Evolutionary conservation across 2,113 vertebrate genomes (phyloP).

Genomic region (Prolemur simus): DNA sequence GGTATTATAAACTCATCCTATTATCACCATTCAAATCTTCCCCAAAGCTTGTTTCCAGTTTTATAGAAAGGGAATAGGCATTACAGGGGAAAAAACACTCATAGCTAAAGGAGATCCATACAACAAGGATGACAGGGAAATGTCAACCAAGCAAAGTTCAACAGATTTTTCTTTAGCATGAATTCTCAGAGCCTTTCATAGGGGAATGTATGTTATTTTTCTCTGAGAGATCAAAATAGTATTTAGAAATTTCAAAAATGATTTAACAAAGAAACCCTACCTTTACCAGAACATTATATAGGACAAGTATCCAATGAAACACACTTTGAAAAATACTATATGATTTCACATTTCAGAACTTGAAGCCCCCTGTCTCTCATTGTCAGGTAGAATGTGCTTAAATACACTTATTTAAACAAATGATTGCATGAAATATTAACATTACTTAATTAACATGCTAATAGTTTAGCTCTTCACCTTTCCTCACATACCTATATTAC

Average conservation of each 20-base stretch:
- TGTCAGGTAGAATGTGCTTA: not conserved
- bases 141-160: not conserved
- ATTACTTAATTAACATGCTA: not conserved
- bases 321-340: not conserved
- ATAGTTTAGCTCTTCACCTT: not conserved
- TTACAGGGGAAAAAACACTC: not conserved
- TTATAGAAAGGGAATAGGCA: not conserved
- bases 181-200: not conserved
- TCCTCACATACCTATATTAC: not conserved
- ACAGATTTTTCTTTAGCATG: not conserved
- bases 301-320: not conserved
- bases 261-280: not conserved
- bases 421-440: not conserved
- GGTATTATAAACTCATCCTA: not conserved
- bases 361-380: not conserved
- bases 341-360: not conserved
- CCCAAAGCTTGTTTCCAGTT: not conserved
- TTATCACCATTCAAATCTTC: not conserved
- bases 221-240: not conserved
- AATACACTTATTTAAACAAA: conserved; percentile 29
- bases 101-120: not conserved
- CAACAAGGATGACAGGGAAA: not conserved
- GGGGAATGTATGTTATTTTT: not conserved
- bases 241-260: not conserved
- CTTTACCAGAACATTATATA: not conserved